Percentiles rank a stretch among this genome's conserved stretches.
Conservation (phyloP, 2,113 vertebrate genomes). For the Paradoxurus hermaphroditus region DNA sequence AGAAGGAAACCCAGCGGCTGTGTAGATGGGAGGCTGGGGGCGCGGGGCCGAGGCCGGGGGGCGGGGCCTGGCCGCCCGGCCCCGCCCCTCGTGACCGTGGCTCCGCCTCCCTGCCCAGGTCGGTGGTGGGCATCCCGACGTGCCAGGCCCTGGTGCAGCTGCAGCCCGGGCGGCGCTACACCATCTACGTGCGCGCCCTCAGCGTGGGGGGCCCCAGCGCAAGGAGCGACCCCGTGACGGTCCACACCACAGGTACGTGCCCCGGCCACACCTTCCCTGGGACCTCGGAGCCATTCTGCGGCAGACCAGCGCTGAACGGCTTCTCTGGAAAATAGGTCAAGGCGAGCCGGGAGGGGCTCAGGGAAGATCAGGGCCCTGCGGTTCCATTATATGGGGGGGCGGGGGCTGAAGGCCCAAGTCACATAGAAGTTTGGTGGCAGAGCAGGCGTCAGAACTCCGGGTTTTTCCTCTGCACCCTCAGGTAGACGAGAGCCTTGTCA, state of each 20-base stretch:
- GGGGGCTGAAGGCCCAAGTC: background rate
- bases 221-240: constrained; percentile 83
- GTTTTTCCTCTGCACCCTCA: background rate
- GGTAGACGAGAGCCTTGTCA: background rate
- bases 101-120: constrained; percentile 79
- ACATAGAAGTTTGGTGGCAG: background rate
- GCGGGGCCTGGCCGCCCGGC: too few relatives aligned
- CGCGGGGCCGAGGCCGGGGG: fast-evolving
- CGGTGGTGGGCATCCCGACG: constrained; percentile 92
- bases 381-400: background rate
- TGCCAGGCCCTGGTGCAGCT: constrained; percentile 93
- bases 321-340: background rate
- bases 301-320: background rate
- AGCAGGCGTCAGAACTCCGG: background rate
- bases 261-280: fast-evolving
- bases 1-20: background rate
- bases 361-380: background rate
- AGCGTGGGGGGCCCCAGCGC: constrained; percentile 93
- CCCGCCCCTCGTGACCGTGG: fast-evolving
- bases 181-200: constrained; percentile 88
- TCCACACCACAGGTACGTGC: constrained; percentile 90
- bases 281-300: background rate
- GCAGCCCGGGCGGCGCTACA: constrained; percentile 85
- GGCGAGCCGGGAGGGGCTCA: background rate
- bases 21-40: background rate